Conservation (phyloP, 2,888 invertebrate genomes). For the Fabriciana adippe region DNA sequence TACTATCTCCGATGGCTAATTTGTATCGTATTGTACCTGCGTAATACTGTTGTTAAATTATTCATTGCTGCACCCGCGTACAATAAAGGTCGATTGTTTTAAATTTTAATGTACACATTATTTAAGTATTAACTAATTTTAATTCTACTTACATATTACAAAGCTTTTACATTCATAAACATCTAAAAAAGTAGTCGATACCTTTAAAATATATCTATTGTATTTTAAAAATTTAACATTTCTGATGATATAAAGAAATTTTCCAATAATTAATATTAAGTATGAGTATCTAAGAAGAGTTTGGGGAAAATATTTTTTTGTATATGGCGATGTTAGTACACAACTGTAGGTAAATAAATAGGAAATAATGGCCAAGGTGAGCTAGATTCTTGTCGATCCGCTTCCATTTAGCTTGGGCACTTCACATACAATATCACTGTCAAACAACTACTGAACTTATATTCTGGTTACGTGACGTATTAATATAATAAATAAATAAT, state of each 20-base stretch:
- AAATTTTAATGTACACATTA: slow-evolving; percentile 18
- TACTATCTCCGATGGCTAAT: background rate
- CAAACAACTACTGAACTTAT: slow-evolving; percentile 19
- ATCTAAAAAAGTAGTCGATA: background rate
- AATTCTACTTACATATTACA: background rate
- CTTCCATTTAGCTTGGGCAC: slow-evolving; percentile 34
- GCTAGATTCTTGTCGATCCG: slow-evolving; percentile 61
- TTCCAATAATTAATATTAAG: too few relatives aligned
- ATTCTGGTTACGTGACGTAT: background rate
- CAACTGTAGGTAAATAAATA: slow-evolving; percentile 64
- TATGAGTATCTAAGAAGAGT: background rate
- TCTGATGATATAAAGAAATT: too few relatives aligned
- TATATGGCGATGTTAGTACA: slow-evolving; percentile 37
- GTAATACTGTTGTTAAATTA: slow-evolving; percentile 14
- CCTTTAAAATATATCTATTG: background rate
- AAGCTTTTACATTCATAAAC: background rate
- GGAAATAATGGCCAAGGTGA: slow-evolving; percentile 78
- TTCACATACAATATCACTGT: slow-evolving; percentile 35
- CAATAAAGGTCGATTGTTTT: slow-evolving; percentile 22
- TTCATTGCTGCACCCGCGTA: slow-evolving; percentile 20
- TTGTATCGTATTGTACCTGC: background rate
- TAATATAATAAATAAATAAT: slow-evolving; percentile 3
- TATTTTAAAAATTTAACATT: too few relatives aligned
- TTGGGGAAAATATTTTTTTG: slow-evolving; percentile 30
- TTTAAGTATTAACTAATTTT: slow-evolving; percentile 15